A percentile compares a stretch with the other conserved stretches of the same genome.
Conservation (phyloP, 2,113 vertebrate species). For the Nesogale talazaci region DNA sequence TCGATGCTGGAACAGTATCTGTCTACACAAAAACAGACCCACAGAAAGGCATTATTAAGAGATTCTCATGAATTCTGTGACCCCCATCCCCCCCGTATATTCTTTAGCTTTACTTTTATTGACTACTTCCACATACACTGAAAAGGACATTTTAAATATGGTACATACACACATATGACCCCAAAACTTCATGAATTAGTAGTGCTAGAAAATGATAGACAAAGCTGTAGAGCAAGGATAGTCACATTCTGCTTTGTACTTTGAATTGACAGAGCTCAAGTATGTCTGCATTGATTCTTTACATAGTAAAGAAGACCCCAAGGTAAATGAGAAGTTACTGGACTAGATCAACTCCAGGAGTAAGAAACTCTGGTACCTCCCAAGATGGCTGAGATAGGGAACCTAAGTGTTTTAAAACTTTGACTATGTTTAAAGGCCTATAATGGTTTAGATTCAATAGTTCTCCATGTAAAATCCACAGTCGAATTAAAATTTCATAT, state of each 20-base stretch:
- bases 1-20: conserved; percentile 94
- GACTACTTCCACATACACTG: conserved; percentile 20
- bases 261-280: conserved; percentile 12
- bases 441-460: background rate
- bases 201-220: background rate
- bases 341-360: background rate
- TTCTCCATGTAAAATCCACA: background rate
- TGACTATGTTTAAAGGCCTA: background rate
- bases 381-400: background rate
- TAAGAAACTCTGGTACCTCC: background rate
- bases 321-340: background rate
- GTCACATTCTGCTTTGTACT: conserved; percentile 28
- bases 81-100: background rate
- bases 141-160: background rate
- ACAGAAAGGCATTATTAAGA: background rate
- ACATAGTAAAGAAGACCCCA: background rate
- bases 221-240: background rate
- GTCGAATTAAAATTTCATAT: background rate
- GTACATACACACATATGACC: background rate
- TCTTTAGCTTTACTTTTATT: conserved; percentile 8
- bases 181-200: background rate
- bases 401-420: background rate
- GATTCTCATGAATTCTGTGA: background rate
- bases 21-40: conserved; percentile 85
- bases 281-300: conserved; percentile 26